Evolutionary conservation across 1,140 invertebrate genomes (phyloP), one percentile per base, ranked within the genome.

Genomic region (Caenorhabditis inopinata): DNA sequence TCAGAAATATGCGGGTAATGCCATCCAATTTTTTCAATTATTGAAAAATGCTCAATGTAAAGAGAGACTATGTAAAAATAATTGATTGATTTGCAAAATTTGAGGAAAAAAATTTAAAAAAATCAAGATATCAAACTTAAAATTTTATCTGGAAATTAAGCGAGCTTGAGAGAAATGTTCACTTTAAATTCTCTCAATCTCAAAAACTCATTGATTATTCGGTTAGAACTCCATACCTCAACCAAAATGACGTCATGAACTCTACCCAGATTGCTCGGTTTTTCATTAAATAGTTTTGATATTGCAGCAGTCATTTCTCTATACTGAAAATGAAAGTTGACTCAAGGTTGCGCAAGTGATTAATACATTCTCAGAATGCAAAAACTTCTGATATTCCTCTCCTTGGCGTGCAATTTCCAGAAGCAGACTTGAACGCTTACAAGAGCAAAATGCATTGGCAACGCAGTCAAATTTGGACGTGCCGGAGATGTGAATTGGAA

Each of bases 401-500:
- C 42, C 46, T 16, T 75, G 9, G n/a, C 49, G 45, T 6, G 74
- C 68, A 6, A 47, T 53, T 35, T 74, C 11, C 46, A 53, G 29
- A 1, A 80, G 32, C 6, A 12, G 45, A 51, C 38, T 16, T 18
- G 45, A 25, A 1, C 68, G 62, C 12, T 32, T 32, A 21, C 78
- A 80, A 32, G 1, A 16, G 29, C 49, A 53, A 21, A 62, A 53
- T 35, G 78, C 49, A 53, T 32, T 80, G 11, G 62, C 78, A 29
- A 81, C 79, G 35, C 38, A 76, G 27, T 81, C 79, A 16, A 23
- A 2, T 14, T n/a, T 42, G 3, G 46, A 21, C 4, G 73, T 74
- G 5, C 51, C 74, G 42, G 79, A n/a, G 23, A 29, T 81, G 27
- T 81, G 79, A 62, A 81, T 81, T 25, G 79, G 73, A 6, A 81